phyloP scores from a whole-genome alignment of 2,797 vertebrate species.

The Sebastes kiyomatsui region DNA sequence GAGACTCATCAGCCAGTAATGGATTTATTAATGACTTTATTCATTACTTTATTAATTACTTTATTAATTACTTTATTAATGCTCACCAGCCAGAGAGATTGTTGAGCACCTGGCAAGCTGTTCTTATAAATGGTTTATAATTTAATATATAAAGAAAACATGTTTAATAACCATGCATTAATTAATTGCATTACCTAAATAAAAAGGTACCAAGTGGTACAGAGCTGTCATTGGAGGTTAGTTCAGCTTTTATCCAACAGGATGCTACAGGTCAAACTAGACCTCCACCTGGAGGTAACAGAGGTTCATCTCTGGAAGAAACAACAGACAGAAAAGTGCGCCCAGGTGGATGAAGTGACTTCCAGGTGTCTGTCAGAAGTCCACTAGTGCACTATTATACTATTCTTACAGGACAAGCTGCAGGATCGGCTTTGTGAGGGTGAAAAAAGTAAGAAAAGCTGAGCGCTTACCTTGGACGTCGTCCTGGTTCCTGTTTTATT shows the following conservation, averaged over 20 bases:
- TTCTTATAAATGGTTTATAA: too few species aligned
- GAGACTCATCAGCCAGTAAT: not conserved
- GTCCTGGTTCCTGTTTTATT: constrained; percentile 17
- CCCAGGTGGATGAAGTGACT: not conserved
- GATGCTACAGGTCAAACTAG: too few species aligned
- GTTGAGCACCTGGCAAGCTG: not conserved
- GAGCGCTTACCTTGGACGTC: constrained; percentile 42
- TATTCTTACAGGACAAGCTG: accelerated
- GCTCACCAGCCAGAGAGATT: not conserved
- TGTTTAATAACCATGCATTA: too few species aligned
- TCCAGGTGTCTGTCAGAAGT: not conserved
- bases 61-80: too few species aligned
- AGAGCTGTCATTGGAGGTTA: too few species aligned
- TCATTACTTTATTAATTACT: too few species aligned
- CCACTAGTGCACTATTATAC: not conserved
- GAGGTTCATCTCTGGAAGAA: not conserved
- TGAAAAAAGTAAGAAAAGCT: not conserved
- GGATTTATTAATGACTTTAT: not conserved
- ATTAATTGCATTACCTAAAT: too few species aligned
- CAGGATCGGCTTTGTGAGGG: not conserved
- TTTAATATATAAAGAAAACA: not conserved
- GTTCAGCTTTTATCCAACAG: too few species aligned
- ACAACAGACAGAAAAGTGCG: not conserved
- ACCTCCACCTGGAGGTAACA: not conserved
- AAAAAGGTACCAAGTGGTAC: too few species aligned